phyloP scores from a whole-genome alignment of 2,797 vertebrate genomes.

The Siniperca scherzeri region DNA sequence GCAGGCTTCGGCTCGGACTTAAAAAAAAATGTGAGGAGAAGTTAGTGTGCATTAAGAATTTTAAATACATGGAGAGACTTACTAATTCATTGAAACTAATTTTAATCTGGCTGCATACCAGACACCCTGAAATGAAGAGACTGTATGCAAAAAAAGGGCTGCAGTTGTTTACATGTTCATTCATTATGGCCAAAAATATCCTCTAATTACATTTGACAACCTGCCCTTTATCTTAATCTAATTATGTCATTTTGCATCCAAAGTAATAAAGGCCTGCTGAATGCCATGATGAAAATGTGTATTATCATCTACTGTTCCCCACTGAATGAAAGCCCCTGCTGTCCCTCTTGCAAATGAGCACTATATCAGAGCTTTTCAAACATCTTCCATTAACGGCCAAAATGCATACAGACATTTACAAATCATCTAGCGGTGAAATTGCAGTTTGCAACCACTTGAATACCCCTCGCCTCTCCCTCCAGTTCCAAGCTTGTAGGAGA shows the following conservation, averaged over 20 bases:
- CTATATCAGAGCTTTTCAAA: conserved; percentile 41
- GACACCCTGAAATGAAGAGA: conserved; percentile 24
- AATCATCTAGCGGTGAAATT: too few relatives aligned
- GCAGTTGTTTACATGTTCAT: conserved; percentile 59
- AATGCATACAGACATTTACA: neutral
- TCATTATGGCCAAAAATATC: conserved; percentile 55
- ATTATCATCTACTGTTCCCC: conserved; percentile 47
- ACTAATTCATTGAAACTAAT: conserved; percentile 11
- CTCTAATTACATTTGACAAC: conserved; percentile 74
- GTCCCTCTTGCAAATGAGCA: conserved; percentile 31
- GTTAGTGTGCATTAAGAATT: conserved; percentile 25
- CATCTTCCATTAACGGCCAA: conserved; percentile 15
- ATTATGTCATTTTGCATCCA: conserved; percentile 73
- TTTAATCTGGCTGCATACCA: conserved; percentile 26
- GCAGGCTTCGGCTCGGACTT: neutral
- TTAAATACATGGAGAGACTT: conserved; percentile 33
- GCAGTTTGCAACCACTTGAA: too few relatives aligned
- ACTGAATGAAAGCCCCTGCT: conserved; percentile 46
- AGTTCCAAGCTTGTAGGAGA: too few relatives aligned
- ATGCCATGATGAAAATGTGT: conserved; percentile 61
- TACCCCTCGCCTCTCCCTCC: too few relatives aligned
- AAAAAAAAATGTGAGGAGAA: neutral
- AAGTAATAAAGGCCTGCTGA: conserved; percentile 58
- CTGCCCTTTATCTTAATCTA: conserved; percentile 74
- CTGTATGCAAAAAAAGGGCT: conserved; percentile 22